Percentiles rank a stretch among this genome's conserved stretches.
Conservation (phyloP, 2,888 invertebrate genomes). For the Aporophyla lueneburgensis region DNA sequence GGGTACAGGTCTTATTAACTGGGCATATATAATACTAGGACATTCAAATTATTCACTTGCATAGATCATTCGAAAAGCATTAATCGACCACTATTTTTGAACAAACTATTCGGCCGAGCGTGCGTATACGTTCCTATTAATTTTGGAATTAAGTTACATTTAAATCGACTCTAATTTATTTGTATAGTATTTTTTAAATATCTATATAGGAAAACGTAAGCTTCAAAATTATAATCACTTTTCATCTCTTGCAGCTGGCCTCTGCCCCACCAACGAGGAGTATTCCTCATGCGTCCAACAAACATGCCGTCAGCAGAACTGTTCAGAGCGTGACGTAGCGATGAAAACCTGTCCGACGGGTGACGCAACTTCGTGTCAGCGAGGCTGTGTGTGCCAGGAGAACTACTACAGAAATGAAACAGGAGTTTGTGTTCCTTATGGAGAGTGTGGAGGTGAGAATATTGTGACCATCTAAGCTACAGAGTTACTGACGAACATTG, state of each 20-base stretch:
- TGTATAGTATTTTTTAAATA: neutral
- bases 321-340: constrained; percentile 24
- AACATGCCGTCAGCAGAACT: constrained; percentile 45
- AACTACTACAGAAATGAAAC: constrained; percentile 42
- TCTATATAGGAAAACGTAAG: too few species aligned
- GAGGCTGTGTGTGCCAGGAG: constrained; percentile 55
- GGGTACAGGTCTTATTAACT: too few species aligned
- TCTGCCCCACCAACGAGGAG: constrained; percentile 1
- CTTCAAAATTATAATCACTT: too few species aligned
- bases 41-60: too few species aligned
- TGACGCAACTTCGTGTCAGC: constrained; percentile 20
- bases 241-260: constrained; percentile 53
- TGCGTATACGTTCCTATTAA: too few species aligned
- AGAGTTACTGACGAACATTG: neutral
- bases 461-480: too few species aligned
- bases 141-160: too few species aligned
- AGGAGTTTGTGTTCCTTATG: constrained; percentile 49
- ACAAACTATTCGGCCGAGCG: too few species aligned
- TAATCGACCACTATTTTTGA: too few species aligned
- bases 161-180: too few species aligned
- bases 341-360: constrained; percentile 20
- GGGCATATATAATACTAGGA: too few species aligned
- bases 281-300: constrained; percentile 47
- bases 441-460: constrained; percentile 48
- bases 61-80: too few species aligned